phyloP scores from a whole-genome alignment of 2,888 invertebrate genomes.

The Archips xylosteana region DNA sequence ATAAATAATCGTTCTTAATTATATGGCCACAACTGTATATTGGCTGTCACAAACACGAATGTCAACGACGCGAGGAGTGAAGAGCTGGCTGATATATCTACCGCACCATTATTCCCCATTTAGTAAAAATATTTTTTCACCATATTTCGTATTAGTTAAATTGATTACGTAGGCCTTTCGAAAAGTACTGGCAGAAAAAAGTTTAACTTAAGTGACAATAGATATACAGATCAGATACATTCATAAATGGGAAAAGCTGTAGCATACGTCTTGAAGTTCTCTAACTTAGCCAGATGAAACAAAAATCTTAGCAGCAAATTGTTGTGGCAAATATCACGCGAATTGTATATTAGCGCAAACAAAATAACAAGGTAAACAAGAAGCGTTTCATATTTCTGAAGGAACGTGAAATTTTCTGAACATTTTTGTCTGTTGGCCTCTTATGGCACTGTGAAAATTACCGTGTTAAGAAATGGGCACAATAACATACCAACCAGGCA shows the following conservation, averaged over 20 bases:
- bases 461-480: neutral
- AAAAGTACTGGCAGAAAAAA: no score
- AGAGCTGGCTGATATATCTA: neutral
- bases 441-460: constrained; percentile 4
- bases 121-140: neutral
- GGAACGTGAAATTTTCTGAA: neutral
- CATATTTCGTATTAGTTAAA: no score
- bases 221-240: no score
- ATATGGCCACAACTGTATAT: no score
- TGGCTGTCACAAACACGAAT: constrained; percentile 1
- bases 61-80: neutral
- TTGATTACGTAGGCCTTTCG: no score
- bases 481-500: constrained; percentile 1
- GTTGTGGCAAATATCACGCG: neutral
- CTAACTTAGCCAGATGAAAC: neutral
- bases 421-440: neutral
- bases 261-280: no score
- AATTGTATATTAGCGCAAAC: neutral
- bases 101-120: neutral
- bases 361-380: neutral
- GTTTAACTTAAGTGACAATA: no score
- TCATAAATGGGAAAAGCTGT: no score
- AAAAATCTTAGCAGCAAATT: neutral
- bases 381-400: neutral
- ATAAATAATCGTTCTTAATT: no score